Evolutionary conservation across 2,888 invertebrate species (phyloP), one percentile per base, ranked within the genome.

Genomic region (Melitaea athalia): DNA sequence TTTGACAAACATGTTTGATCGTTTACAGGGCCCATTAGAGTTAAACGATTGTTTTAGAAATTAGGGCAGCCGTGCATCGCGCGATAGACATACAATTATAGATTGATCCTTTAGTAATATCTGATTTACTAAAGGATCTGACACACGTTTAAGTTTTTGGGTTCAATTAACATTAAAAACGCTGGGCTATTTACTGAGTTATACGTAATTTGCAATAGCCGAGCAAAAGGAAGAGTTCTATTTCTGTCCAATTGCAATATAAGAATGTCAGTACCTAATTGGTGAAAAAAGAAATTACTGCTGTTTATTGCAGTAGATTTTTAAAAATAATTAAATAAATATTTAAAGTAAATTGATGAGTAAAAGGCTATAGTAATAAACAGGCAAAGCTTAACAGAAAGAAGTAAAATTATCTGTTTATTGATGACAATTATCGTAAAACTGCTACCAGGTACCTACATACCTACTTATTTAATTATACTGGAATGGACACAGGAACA

Each of bases 21-120:
- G 47, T 61, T 61, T 55, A 15, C 57, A 47, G 38, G n/a, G n/a
- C n/a, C n/a, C n/a, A n/a, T n/a, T n/a, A 24, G 24, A 24, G 24
- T 2, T 66, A 47, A 66, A 15, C 60, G 14, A 76, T 77, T 75
- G 76, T 76, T 74, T 72, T 74, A 73, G 72, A 72, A 84, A 82
- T 83, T 82, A 75, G 83, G 78, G 71, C 80, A 76, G 24, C 57
- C 78, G 86, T 81, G 82, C 86, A 81, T 81, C 79, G 85, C 68
- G 82, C 83, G 83, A 84, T 73, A 75, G 72, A 69, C 69, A 72
- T 47, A 47, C 24, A 59, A 61, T 5, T 45, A 45, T 45, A 52
- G 38, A 5, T 5, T 38, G 38, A 53, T 14, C 12, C 5, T 24
- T 15, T 50, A 15, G 17, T 15, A 17, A 52, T 8, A 24, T 24